phyloP scores from a whole-genome alignment of 2,797 vertebrate genomes.

The Semotilus atromaculatus region DNA sequence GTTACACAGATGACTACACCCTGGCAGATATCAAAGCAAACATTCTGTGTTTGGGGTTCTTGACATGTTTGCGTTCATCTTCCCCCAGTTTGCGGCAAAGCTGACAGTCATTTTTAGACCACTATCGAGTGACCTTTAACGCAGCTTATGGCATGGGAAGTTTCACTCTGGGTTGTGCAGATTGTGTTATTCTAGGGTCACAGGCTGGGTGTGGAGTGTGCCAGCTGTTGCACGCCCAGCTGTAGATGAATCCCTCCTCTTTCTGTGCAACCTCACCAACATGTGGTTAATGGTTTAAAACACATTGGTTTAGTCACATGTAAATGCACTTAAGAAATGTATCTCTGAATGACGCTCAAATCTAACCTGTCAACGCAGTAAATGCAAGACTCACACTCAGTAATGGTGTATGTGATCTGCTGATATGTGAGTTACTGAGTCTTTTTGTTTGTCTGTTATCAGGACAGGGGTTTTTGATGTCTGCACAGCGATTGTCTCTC shows the following conservation, averaged over 20 bases:
- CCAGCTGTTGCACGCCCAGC: constrained; percentile 42
- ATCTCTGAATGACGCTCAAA: background rate
- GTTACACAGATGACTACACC: constrained; percentile 64
- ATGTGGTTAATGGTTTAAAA: background rate
- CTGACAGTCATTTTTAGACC: constrained; percentile 32
- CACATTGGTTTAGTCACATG: background rate
- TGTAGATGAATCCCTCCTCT: constrained; percentile 18
- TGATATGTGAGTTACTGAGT: background rate
- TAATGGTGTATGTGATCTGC: background rate
- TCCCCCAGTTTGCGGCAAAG: constrained; percentile 38
- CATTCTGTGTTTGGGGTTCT: constrained; percentile 1
- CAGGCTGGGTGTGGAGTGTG: constrained; percentile 42
- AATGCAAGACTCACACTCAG: background rate
- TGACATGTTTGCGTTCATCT: constrained; percentile 23
- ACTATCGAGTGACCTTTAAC: background rate
- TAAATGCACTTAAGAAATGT: background rate
- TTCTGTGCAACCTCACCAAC: constrained; percentile 13
- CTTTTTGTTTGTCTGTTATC: constrained; percentile 26
- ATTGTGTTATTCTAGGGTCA: constrained; percentile 21
- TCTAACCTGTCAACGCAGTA: background rate
- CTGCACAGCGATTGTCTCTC: constrained; percentile 59
- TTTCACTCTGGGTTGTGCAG: background rate
- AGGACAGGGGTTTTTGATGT: constrained; percentile 76
- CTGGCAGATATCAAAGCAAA: constrained; percentile 21
- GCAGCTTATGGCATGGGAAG: background rate